Evolutionary conservation across 2,797 vertebrate genomes (phyloP), one percentile per base, ranked within the genome.

Genomic region (Pyrocephalus nanus): DNA sequence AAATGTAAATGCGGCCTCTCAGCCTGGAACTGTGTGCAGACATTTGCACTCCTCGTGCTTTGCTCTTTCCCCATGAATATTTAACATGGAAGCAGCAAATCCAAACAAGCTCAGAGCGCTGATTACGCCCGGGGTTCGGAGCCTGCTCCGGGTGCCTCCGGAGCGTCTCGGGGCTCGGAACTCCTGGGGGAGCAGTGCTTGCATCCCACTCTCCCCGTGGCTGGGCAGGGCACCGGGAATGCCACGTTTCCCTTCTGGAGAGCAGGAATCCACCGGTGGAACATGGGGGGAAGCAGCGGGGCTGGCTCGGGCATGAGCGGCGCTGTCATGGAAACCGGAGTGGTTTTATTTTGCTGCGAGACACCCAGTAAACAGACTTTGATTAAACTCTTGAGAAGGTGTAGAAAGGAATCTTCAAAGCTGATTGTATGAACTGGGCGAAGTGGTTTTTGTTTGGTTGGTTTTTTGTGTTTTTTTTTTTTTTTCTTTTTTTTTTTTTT

Each of bases 241-340:
- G 2, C 1, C 0, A 5, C 3, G 12, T 48, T 53, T 71, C 71
- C 70, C 25, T 43, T 10, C 5, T 3, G 69, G 57, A 57, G 91
- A 78, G 78, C 77, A 10, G 48, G 42, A 50, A 54, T 53, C 7
- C 7, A 9, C 12, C 27, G 5, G 4, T 11, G 60, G 60, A 40
- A 20, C 7, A 26, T 9, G 15, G 58, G 36, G 8, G 58, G 32
- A 19, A 71, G 36, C 21, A 71, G 36, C 21, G 7, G 27, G 43
- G 43, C 65, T 50, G 82, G 50, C 86, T 38, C 61, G 71, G 81
- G 53, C 76, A 48, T 4, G 13, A 92, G 88, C 82, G 4, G 38
- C 4, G 93, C 92, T 95, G 94, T 80, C 95, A 95, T 95, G 96
- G 96, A 12, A 97, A 97, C 88, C 26, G 55, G 8, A 45, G 34